Evolutionary conservation across 1,140 invertebrate genomes (phyloP), one percentile per base, ranked within the genome.

Genomic region (Atta texana): DNA sequence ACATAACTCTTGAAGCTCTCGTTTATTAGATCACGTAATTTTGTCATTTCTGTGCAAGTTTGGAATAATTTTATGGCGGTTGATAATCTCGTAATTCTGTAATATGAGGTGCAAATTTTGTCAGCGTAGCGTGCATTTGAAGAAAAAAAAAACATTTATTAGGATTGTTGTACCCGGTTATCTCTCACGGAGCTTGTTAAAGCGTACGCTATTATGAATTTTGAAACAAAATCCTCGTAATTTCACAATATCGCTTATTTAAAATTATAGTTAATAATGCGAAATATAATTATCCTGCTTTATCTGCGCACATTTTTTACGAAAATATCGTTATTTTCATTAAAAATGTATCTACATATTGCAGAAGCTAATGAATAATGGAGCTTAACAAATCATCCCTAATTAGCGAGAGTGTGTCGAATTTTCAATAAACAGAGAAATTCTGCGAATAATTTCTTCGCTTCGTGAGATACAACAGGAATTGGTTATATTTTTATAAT

Each of bases 181-280:
- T 71, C 51, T 72, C 31, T 39, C 51, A 28, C 10, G 21, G 21
- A 81, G 66, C 66, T 81, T 81, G 66, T 81, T 81, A 81, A 81
- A 81, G 57, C 39, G 31, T 81, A 81, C 34, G 49, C 14, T 31
- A 57, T 81, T 71, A 44, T 72, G n/a, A 49, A 84, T 61, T 74
- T 39, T 74, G 34, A 24, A 84, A 55, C 69, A 31, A 61, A 75
- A 51, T 61, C 24, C 31, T n/a, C 7, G 39, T 64, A 84, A 75
- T 75, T 74, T 4, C 31, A 10, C 55, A 57, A 14, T 61, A 68
- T 81, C 68, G 51, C 14, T 74, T 74, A 75, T 84, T 84, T 84
- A 84, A 63, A 75, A 72, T 39, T 34, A 63, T 61, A 21, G 55
- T 74, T 75, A 75, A 84, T 74, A 63, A 28, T 31, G 55, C 57